Conservation (phyloP, 2,113 vertebrate genomes). For the Caracal caracal region DNA sequence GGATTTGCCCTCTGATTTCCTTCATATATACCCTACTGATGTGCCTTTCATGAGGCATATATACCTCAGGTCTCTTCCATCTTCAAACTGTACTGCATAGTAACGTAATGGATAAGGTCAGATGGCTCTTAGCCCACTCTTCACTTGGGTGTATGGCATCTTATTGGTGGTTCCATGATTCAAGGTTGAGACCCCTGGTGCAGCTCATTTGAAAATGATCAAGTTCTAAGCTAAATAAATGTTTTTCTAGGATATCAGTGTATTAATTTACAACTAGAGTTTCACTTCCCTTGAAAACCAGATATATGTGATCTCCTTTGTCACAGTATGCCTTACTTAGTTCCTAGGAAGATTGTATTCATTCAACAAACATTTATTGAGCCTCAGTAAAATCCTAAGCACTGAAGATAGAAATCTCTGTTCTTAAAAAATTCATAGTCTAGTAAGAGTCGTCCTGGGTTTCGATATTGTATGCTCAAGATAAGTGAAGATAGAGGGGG, state of each 20-base stretch:
- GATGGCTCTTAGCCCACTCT: neutral
- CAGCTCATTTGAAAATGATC: slow-evolving; percentile 11
- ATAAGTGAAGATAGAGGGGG: neutral
- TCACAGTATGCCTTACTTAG: neutral
- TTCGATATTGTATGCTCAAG: neutral
- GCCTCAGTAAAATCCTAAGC: neutral
- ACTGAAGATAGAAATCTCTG: neutral
- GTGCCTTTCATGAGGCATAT: neutral
- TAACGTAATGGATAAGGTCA: neutral
- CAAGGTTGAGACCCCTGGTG: neutral
- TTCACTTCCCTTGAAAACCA: slow-evolving; percentile 36
- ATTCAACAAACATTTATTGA: neutral
- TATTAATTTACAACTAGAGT: neutral
- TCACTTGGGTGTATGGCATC: neutral
- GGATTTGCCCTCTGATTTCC: neutral
- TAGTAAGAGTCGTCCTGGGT: neutral
- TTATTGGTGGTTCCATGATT: neutral
- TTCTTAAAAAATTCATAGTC: neutral
- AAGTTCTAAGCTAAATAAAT: slow-evolving; percentile 17
- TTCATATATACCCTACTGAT: neutral
- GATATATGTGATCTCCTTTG: neutral
- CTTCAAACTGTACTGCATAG: neutral
- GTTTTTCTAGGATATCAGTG: neutral
- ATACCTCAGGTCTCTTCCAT: neutral
- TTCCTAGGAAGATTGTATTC: slow-evolving; percentile 12